Evolutionary conservation across 2,797 vertebrate genomes (phyloP).

Genomic region (Dromococcyx pavoninus): DNA sequence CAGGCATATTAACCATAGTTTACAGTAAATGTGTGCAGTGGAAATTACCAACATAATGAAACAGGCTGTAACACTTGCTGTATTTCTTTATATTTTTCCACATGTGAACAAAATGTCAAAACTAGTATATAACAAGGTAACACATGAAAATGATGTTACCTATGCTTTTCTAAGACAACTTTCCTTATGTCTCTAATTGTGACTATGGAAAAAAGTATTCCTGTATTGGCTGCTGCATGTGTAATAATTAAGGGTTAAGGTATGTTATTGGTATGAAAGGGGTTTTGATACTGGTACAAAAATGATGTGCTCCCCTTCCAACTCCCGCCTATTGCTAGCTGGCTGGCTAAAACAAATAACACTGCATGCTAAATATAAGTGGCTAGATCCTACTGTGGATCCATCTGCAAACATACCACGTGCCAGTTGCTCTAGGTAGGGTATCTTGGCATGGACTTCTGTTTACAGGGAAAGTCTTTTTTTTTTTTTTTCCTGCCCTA

Average conservation of each 20-base stretch:
- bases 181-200: background rate
- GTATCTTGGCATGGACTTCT: slow-evolving; percentile 54
- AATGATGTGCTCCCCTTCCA: background rate
- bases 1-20: slow-evolving; percentile 31
- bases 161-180: background rate
- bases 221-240: background rate
- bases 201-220: background rate
- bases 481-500: background rate
- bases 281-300: background rate
- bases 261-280: background rate
- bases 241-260: background rate
- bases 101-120: background rate
- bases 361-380: slow-evolving; percentile 55
- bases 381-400: slow-evolving; percentile 63
- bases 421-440: slow-evolving; percentile 63
- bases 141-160: background rate
- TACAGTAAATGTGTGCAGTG: slow-evolving; percentile 34
- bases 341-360: slow-evolving; percentile 43
- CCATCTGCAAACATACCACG: slow-evolving; percentile 59
- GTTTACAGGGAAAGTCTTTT: slow-evolving; percentile 51
- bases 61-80: background rate
- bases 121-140: fast-evolving
- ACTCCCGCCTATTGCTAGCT: background rate
- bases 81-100: background rate
- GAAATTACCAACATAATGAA: slow-evolving; percentile 21